phyloP scores from a whole-genome alignment of 1,140 invertebrate species.

The Venturia canescens region DNA sequence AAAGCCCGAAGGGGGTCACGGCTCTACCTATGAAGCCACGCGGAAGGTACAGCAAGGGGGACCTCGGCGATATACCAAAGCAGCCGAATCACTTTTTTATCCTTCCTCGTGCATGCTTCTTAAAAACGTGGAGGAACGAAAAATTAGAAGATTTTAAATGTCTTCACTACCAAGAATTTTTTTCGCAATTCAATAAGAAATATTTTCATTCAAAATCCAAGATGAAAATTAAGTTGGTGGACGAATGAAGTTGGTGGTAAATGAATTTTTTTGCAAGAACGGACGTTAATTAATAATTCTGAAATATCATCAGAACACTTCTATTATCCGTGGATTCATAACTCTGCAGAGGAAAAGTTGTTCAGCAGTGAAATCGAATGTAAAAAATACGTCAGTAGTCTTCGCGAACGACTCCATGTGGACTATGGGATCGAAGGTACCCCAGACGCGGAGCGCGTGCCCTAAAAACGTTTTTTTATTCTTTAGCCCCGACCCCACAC shows the following conservation, averaged over 20 bases:
- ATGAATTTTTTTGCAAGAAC: no score
- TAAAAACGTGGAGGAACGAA: neutral
- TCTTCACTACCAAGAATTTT: neutral
- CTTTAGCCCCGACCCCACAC: conserved; percentile 27
- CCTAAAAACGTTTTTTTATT: conserved; percentile 40
- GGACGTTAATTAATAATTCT: no score
- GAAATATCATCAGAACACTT: no score
- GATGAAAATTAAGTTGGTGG: no score
- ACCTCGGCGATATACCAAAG: conserved; percentile 47
- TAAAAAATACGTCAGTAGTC: conserved; percentile 16
- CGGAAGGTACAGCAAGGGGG: conserved; percentile 58
- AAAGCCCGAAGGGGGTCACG: conserved; percentile 71
- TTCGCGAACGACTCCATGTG: conserved; percentile 19
- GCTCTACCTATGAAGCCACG: conserved; percentile 59
- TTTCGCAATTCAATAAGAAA: no score
- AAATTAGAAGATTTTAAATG: conserved; percentile 18
- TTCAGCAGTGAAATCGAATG: neutral
- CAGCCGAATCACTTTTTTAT: conserved; percentile 37
- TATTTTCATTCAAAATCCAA: no score
- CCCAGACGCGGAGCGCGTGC: conserved; percentile 35
- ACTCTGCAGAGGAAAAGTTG: neutral
- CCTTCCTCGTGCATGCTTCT: neutral
- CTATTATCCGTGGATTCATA: conserved; percentile 40
- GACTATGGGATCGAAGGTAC: conserved; percentile 17
- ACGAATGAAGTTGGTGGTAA: no score